These are phyloP conservation scores for Amiota communis DNA, from an alignment of 2,888 invertebrate species.

Conservation along the genomic window DNA sequence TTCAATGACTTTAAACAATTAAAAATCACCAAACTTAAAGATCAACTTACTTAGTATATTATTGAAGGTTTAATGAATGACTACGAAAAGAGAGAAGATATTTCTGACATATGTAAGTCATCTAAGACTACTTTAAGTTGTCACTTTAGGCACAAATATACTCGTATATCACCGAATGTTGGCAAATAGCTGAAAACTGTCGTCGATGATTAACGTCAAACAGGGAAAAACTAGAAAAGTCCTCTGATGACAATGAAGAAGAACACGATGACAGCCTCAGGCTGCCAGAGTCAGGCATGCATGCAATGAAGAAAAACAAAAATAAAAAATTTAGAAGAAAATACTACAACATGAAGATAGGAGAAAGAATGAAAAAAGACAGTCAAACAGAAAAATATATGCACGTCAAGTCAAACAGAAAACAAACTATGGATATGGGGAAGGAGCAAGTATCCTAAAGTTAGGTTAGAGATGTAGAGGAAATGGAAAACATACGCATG, in stretches of 20 bases:
- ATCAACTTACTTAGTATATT: no score
- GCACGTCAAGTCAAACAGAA: constrained; percentile 25
- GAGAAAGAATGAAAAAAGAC: not conserved
- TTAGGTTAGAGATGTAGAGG: no score
- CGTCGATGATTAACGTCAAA: constrained; percentile 62
- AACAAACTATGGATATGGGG: constrained; percentile 14
- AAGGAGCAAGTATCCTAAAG: not conserved
- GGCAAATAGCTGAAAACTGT: constrained; percentile 49
- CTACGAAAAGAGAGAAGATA: no score
- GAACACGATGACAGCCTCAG: not conserved
- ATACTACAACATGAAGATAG: not conserved
- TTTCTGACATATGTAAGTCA: no score
- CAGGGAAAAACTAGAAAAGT: constrained; percentile 37
- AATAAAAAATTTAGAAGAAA: constrained; percentile 1
- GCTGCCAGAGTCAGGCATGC: not conserved
- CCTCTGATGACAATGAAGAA: constrained; percentile 7
- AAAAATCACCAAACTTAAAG: no score
- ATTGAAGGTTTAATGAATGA: no score
- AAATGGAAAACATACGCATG: not conserved
- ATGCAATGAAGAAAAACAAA: not conserved
- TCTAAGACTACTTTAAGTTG: constrained; percentile 10
- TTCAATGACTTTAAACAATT: no score
- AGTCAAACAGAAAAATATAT: constrained; percentile 18
- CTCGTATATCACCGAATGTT: constrained; percentile 24
- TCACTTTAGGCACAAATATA: constrained; percentile 17